Evolutionary conservation across 30 jellyfish, hydroid and myxozoan genomes (phyloP).

Genomic region (Cassiopea andromeda): DNA sequence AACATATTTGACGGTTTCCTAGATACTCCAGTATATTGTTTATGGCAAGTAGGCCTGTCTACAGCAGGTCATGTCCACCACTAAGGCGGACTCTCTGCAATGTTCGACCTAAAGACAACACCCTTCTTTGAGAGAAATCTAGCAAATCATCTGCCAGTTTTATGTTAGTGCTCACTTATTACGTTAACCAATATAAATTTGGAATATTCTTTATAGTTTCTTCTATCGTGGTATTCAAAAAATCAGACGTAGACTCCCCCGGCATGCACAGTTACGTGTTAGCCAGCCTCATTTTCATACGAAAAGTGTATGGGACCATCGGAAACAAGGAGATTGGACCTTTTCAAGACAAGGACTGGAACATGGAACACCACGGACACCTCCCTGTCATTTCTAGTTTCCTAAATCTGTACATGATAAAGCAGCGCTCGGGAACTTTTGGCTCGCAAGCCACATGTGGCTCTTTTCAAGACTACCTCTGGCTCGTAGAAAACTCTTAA

Average conservation of each 20-base stretch:
- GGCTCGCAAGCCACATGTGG: too few species aligned
- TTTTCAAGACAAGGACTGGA: neutral
- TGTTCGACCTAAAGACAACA: neutral
- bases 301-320: neutral
- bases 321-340: neutral
- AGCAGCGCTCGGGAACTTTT: too few species aligned
- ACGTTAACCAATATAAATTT: neutral
- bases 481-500: too few species aligned
- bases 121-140: neutral
- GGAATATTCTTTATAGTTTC: neutral
- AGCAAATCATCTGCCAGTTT: neutral
- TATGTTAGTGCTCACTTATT: too few species aligned
- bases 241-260: neutral
- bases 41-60: neutral
- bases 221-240: neutral
- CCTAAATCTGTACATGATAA: too few species aligned
- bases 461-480: too few species aligned
- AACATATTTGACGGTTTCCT: neutral
- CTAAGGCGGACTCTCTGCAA: neutral
- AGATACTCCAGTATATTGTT: neutral
- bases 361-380: neutral
- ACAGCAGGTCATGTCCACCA: neutral
- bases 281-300: neutral
- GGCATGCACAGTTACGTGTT: constrained; percentile 30
- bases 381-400: neutral